Evolutionary conservation across 2,113 vertebrate genomes (phyloP).

Genomic region (Zosterops pallidus): DNA sequence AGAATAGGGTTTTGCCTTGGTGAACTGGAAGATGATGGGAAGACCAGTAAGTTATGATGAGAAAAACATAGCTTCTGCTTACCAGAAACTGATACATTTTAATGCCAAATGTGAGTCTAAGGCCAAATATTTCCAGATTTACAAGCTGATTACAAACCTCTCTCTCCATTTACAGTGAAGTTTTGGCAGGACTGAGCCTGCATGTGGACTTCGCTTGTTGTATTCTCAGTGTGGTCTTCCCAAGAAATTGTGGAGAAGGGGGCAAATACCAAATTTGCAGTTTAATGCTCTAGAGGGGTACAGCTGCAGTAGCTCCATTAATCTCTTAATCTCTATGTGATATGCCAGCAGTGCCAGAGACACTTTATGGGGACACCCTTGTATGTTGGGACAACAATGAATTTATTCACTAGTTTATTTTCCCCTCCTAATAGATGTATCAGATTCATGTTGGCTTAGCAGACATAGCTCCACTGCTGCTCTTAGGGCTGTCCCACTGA

Average conservation of each 20-base stretch:
- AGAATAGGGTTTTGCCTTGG: neutral
- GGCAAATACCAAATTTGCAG: neutral
- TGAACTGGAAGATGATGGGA: neutral
- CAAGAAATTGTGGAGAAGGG: neutral
- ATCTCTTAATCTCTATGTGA: neutral
- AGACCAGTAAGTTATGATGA: neutral
- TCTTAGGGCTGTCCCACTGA: neutral
- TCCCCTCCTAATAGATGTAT: neutral
- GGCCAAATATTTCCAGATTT: neutral
- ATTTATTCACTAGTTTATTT: neutral
- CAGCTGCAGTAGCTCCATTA: neutral
- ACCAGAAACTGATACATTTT: neutral
- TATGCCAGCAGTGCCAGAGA: neutral
- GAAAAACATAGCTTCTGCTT: neutral
- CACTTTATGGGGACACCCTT: neutral
- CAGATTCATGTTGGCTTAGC: neutral
- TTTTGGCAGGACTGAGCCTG: neutral
- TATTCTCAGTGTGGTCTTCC: neutral
- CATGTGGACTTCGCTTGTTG: neutral
- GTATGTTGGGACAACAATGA: neutral
- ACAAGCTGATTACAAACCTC: neutral
- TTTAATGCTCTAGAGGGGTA: neutral
- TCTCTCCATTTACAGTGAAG: neutral
- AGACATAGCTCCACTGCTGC: neutral
- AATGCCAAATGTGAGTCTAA: neutral